Evolutionary conservation across 2,888 invertebrate genomes (phyloP).

Genomic region (Tanaodytes sp.): DNA sequence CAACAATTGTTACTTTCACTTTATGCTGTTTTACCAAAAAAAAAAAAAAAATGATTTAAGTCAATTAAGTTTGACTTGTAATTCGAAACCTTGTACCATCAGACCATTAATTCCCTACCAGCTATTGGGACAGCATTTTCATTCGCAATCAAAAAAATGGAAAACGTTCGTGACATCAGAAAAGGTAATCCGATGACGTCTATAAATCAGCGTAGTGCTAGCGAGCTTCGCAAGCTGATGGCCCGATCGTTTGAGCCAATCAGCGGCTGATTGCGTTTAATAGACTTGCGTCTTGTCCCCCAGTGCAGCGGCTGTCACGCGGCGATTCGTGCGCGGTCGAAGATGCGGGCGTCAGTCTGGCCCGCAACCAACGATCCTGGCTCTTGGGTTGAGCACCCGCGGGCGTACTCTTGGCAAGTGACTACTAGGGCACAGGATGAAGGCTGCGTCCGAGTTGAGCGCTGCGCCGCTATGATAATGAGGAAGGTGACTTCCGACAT

Average conservation of each 20-base stretch:
- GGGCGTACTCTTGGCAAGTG: conserved; percentile 66
- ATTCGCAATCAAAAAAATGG: background rate
- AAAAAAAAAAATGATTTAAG: too few species aligned
- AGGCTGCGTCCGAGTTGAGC: conserved; percentile 69
- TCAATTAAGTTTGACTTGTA: too few species aligned
- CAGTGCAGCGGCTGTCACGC: conserved; percentile 70
- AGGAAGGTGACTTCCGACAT: conserved; percentile 74
- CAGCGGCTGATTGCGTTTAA: conserved; percentile 72
- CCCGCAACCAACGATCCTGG: conserved; percentile 47
- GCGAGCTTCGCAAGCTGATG: conserved; percentile 62
- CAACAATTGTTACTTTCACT: too few species aligned
- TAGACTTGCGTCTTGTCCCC: conserved; percentile 74
- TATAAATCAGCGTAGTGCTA: conserved; percentile 58
- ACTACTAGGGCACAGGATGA: conserved; percentile 72
- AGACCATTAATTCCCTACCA: too few species aligned
- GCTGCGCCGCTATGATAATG: conserved; percentile 72
- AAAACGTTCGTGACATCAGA: background rate
- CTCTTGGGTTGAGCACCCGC: conserved; percentile 68
- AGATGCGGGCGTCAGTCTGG: conserved; percentile 54
- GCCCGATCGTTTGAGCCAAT: conserved; percentile 73
- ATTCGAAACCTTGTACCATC: too few species aligned
- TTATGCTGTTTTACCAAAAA: too few species aligned
- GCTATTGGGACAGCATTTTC: too few species aligned
- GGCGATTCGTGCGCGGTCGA: conserved; percentile 30
- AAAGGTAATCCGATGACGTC: conserved; percentile 54